phyloP scores from a whole-genome alignment of 2,113 vertebrate species.

The Serinus canaria region DNA sequence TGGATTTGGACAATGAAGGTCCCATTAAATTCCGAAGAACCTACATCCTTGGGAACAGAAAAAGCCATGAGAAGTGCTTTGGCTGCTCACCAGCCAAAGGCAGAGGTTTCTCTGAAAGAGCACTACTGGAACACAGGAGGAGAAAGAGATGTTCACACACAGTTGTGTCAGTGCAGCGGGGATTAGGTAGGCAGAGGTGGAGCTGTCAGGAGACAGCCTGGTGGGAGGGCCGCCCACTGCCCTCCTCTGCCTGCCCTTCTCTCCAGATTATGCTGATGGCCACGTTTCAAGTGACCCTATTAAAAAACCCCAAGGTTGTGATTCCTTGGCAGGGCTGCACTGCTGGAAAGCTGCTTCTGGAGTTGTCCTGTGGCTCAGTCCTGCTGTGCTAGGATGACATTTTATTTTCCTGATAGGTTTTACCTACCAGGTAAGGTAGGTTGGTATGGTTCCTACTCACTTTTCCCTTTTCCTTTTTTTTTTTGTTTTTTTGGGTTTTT shows the following conservation, averaged over 20 bases:
- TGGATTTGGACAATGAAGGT: not conserved
- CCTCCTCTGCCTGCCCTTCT: not conserved
- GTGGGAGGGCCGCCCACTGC: not conserved
- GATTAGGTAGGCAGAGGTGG: not conserved
- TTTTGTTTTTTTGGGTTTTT: too few species aligned
- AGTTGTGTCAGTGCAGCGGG: not conserved
- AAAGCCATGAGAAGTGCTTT: not conserved
- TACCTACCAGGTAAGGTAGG: not conserved
- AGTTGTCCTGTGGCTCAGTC: not conserved
- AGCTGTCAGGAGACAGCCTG: not conserved
- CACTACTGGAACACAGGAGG: not conserved
- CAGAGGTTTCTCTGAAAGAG: not conserved
- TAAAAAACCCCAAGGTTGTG: not conserved
- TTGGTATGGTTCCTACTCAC: not conserved
- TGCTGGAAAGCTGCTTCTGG: not conserved
- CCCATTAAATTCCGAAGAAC: not conserved
- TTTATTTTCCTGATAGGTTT: not conserved
- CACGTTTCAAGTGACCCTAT: not conserved
- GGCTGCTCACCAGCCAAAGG: not conserved
- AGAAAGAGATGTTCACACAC: not conserved
- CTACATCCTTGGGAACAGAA: not conserved
- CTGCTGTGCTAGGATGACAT: not conserved
- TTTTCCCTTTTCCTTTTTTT: not conserved
- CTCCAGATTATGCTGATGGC: not conserved
- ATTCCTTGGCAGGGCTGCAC: not conserved